Conservation (phyloP, 2,797 vertebrate genomes). For the Enteromius mattozi region DNA sequence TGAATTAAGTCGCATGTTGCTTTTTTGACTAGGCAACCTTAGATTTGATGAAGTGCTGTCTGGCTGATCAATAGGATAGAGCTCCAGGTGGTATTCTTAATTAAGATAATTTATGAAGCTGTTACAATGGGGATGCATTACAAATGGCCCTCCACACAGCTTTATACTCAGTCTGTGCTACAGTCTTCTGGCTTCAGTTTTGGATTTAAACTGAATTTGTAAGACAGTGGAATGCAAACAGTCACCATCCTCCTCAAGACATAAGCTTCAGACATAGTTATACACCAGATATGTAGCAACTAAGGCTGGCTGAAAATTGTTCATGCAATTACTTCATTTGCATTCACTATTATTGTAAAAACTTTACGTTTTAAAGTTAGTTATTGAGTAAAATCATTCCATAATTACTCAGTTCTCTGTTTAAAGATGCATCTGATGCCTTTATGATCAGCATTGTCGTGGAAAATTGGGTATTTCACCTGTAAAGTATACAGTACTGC, state of each 20-base stretch:
- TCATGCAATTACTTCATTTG: background rate
- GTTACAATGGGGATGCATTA: slow-evolving; percentile 69
- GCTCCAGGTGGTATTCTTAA: slow-evolving; percentile 79
- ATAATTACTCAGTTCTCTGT: background rate
- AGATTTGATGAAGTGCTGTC: slow-evolving; percentile 70
- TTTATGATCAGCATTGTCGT: background rate
- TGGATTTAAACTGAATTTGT: background rate
- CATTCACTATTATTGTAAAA: background rate
- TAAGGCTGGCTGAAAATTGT: background rate
- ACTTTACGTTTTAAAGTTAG: background rate
- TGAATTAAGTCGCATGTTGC: slow-evolving; percentile 57
- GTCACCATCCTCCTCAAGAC: background rate
- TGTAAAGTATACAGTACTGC: slow-evolving; percentile 43
- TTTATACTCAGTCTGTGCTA: background rate
- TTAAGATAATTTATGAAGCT: slow-evolving; percentile 81
- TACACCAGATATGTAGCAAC: background rate
- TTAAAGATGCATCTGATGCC: background rate
- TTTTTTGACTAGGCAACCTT: slow-evolving; percentile 71
- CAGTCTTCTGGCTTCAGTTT: slow-evolving; percentile 23
- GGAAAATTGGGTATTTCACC: slow-evolving; percentile 45
- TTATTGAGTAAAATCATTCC: background rate
- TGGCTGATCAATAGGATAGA: slow-evolving; percentile 74
- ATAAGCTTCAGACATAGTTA: background rate
- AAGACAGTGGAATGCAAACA: background rate
- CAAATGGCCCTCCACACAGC: slow-evolving; percentile 64